phyloP scores from a whole-genome alignment of 2,797 vertebrate genomes.

The Sebastes melanostomus region DNA sequence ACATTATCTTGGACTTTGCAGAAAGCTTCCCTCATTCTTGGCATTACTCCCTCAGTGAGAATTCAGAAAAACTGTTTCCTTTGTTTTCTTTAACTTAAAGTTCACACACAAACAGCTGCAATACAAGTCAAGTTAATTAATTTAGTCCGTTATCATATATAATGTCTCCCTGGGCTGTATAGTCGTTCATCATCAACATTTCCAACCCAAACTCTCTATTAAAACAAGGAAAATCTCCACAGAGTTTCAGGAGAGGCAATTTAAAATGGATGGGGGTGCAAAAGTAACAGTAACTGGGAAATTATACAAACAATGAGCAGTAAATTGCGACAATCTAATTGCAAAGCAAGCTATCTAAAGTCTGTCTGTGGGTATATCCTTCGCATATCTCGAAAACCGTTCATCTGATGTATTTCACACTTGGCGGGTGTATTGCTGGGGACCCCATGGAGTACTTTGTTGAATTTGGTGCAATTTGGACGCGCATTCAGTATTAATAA shows the following conservation, averaged over 20 bases:
- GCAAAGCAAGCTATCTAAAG: too few species aligned
- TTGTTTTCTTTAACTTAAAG: background rate
- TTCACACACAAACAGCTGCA: slow-evolving; percentile 1
- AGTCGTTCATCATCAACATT: background rate
- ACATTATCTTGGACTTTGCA: background rate
- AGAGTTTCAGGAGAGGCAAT: background rate
- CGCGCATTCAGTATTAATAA: too few species aligned
- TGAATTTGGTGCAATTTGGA: too few species aligned
- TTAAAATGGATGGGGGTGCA: background rate
- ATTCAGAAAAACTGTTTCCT: background rate
- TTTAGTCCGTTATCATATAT: background rate
- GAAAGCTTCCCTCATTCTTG: background rate
- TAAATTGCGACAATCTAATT: too few species aligned
- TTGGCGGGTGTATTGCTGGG: too few species aligned
- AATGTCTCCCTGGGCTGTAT: background rate
- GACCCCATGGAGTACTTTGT: too few species aligned
- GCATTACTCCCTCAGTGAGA: background rate
- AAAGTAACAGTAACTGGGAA: background rate
- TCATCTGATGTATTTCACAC: too few species aligned
- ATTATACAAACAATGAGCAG: background rate
- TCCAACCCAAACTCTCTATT: background rate
- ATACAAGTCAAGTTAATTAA: background rate
- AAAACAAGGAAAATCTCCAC: background rate
- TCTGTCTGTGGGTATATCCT: too few species aligned
- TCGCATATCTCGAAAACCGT: too few species aligned